Conservation (phyloP, 1,140 invertebrate genomes). For the Macrostomum lignano region DNA sequence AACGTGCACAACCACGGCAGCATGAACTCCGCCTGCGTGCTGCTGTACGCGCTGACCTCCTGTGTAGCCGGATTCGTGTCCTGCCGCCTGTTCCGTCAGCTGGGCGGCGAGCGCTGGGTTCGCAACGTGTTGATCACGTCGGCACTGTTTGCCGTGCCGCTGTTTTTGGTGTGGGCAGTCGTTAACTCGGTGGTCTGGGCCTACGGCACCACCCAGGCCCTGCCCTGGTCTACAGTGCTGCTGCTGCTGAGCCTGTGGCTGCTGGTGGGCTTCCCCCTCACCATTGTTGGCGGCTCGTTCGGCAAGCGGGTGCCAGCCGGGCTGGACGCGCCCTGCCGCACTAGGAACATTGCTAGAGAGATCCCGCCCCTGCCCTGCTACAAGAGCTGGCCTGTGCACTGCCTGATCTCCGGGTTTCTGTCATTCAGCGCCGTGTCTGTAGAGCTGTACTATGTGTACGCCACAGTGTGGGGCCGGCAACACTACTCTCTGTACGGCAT, state of each 20-base stretch:
- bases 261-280: conserved; percentile 32
- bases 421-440: conserved; percentile 34
- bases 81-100: conserved; percentile 11
- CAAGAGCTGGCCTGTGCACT: conserved; percentile 26
- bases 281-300: conserved; percentile 31
- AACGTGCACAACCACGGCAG: conserved; percentile 32
- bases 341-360: conserved; percentile 31
- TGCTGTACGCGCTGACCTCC: conserved; percentile 32
- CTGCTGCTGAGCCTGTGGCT: conserved; percentile 30
- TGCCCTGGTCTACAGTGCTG: conserved; percentile 30
- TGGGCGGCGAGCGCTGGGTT: conserved; percentile 32
- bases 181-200: conserved; percentile 31
- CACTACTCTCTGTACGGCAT: conserved; percentile 31
- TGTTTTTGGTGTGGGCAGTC: conserved; percentile 31
- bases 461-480: conserved; percentile 32
- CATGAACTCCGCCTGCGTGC: conserved; percentile 30
- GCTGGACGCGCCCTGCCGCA: conserved; percentile 31
- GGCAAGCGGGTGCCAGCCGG: conserved; percentile 29
- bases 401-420: conserved; percentile 31
- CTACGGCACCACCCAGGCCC: conserved; percentile 32
- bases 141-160: conserved; percentile 30
- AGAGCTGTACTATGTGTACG: conserved; percentile 33
- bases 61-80: conserved; percentile 10
- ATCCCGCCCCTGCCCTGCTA: conserved; percentile 31
- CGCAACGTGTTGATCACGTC: conserved; percentile 32